Evolutionary conservation across 2,888 invertebrate genomes (phyloP).

Genomic region (Galerucella calmariensis): DNA sequence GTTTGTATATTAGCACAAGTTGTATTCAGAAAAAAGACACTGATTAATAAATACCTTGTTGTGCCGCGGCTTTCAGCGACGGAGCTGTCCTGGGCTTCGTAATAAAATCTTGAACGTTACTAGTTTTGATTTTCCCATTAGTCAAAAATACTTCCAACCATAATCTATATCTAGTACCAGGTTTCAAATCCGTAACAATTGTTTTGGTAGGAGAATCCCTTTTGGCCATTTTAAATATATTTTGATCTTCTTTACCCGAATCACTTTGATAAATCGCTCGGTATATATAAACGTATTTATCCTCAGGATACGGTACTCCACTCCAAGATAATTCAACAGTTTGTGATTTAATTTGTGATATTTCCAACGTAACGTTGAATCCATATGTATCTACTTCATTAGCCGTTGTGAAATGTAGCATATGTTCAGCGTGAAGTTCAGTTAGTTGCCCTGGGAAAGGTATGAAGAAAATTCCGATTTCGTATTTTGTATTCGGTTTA

Average conservation of each 20-base stretch:
- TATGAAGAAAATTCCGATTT: constrained; percentile 84
- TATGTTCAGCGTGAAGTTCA: constrained; percentile 79
- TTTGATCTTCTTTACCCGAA: constrained; percentile 77
- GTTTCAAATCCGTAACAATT: constrained; percentile 75
- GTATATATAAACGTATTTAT: constrained; percentile 90
- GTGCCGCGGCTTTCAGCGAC: constrained; percentile 64
- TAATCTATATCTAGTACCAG: constrained; percentile 85
- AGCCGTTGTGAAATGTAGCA: constrained; percentile 77
- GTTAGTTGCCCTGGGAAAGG: constrained; percentile 84
- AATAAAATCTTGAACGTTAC: constrained; percentile 87
- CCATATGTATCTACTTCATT: constrained; percentile 83
- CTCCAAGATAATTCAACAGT: constrained; percentile 84
- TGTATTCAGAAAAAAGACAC: too few species aligned
- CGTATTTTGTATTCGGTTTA: constrained; percentile 82
- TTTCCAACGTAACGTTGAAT: constrained; percentile 81
- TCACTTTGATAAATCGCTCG: constrained; percentile 85
- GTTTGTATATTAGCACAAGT: too few species aligned
- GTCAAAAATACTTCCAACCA: constrained; percentile 92
- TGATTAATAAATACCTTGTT: constrained; percentile 64
- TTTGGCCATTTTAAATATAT: constrained; percentile 80
- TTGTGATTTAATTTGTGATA: constrained; percentile 74
- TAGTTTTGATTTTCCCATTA: constrained; percentile 89
- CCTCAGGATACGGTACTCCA: constrained; percentile 88
- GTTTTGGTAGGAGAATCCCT: constrained; percentile 76
- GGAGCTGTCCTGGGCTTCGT: constrained; percentile 79